A percentile compares a stretch with the other conserved stretches of the same genome.
These are phyloP conservation scores for Psix sp. DNA, from an alignment of 1,140 invertebrate species.

Conservation along the genomic window DNA sequence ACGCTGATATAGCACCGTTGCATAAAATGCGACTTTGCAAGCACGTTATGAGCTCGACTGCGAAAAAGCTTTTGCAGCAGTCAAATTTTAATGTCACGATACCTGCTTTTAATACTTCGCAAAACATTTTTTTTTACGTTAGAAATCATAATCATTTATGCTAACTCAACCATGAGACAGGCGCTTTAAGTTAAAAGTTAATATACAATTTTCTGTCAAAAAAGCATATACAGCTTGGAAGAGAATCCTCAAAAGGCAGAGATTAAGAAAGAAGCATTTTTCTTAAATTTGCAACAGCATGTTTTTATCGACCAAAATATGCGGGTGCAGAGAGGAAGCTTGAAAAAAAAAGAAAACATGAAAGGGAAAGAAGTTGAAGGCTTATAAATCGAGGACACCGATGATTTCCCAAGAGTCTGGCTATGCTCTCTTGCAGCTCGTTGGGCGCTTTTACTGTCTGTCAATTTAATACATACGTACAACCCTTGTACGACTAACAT, in stretches of 20 bases:
- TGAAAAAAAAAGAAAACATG: conserved; percentile 24
- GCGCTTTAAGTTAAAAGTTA: no score
- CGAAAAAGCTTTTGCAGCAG: conserved; percentile 24
- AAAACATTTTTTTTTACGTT: no score
- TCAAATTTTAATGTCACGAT: no score
- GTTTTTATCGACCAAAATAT: conserved; percentile 6
- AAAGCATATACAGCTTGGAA: no score
- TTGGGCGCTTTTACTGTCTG: conserved; percentile 54
- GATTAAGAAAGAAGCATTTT: no score
- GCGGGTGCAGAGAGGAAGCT: conserved; percentile 16
- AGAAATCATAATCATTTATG: no score
- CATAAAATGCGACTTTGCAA: conserved; percentile 35
- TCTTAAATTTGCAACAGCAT: no score
- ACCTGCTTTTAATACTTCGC: no score
- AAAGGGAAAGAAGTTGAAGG: conserved; percentile 40
- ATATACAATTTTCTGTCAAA: no score
- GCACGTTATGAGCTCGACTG: conserved; percentile 4
- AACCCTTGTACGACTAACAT: conserved; percentile 55
- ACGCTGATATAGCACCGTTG: conserved; percentile 36
- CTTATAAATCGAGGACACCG: conserved; percentile 65
- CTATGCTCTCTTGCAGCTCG: conserved; percentile 57
- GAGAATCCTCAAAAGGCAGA: no score
- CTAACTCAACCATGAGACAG: no score
- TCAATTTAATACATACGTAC: conserved; percentile 45
- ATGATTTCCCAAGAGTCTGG: conserved; percentile 72